These are phyloP conservation scores for Crematogaster levior DNA, from an alignment of 2,888 invertebrate species.

Conservation along the genomic window DNA sequence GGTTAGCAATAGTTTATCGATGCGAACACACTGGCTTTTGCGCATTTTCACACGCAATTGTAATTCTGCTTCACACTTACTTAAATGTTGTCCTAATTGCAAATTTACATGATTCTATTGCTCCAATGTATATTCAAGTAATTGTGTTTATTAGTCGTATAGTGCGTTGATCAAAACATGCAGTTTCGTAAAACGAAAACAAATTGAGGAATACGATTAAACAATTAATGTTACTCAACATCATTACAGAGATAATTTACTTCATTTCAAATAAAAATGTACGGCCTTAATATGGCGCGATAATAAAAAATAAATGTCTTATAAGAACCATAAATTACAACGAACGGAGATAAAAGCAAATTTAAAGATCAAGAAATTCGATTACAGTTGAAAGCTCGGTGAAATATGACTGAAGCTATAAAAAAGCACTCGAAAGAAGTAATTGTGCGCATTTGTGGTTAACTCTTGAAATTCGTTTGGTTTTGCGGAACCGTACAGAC, in stretches of 20 bases:
- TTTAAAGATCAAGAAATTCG: neutral
- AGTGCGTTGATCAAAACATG: neutral
- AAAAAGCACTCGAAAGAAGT: neutral
- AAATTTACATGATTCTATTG: slow-evolving; percentile 8
- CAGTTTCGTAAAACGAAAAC: neutral
- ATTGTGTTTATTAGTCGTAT: neutral
- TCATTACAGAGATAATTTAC: neutral
- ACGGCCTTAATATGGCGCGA: too few relatives aligned
- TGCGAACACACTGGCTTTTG: neutral
- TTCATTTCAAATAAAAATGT: neutral
- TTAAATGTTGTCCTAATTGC: slow-evolving; percentile 43
- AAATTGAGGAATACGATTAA: neutral
- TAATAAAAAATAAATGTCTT: neutral
- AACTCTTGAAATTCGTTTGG: slow-evolving; percentile 11
- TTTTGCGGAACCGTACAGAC: neutral
- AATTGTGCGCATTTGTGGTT: slow-evolving; percentile 16
- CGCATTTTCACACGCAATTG: slow-evolving; percentile 22
- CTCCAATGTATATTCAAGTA: neutral
- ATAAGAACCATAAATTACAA: neutral
- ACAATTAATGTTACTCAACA: neutral
- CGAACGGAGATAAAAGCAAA: neutral
- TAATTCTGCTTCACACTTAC: slow-evolving; percentile 34
- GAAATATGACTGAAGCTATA: neutral
- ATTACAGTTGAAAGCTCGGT: neutral
- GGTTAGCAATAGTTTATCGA: slow-evolving; percentile 10